Evolutionary conservation across 2,113 vertebrate species (phyloP).

Genomic region (Ciconia maguari): DNA sequence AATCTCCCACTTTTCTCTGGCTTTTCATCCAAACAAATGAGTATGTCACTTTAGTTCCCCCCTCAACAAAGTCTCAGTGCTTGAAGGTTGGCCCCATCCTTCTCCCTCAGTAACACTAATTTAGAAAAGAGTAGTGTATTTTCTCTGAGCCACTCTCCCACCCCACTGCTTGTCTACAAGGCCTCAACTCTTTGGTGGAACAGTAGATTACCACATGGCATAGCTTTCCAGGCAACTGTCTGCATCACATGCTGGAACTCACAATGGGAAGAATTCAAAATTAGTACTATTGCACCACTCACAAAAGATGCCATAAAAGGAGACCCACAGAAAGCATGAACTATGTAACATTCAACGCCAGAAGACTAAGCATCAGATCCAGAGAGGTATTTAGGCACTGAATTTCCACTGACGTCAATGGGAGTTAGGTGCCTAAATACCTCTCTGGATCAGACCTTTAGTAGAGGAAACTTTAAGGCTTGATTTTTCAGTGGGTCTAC

Average conservation of each 20-base stretch:
- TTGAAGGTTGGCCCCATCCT: neutral
- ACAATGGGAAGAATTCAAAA: neutral
- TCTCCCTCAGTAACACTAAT: neutral
- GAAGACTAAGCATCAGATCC: neutral
- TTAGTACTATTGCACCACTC: neutral
- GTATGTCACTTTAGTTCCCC: neutral
- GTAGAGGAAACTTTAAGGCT: neutral
- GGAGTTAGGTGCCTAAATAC: neutral
- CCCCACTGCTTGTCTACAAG: neutral
- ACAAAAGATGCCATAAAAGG: constrained; percentile 41
- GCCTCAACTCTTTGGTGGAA: neutral
- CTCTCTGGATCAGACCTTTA: neutral
- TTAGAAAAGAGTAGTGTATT: neutral
- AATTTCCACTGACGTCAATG: neutral
- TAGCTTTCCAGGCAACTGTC: neutral
- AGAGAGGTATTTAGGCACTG: constrained; percentile 1
- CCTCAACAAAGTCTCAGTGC: neutral
- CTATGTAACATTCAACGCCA: neutral
- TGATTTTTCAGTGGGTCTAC: neutral
- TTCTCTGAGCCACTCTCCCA: neutral
- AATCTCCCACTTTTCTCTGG: constrained; percentile 1
- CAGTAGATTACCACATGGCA: neutral
- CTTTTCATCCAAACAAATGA: constrained; percentile 20
- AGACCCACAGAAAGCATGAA: neutral
- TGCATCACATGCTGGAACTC: neutral